A percentile compares a stretch with the other conserved stretches of the same genome.
phyloP scores from a whole-genome alignment of 2,797 vertebrate species.

The Arnoldichthys spilopterus region DNA sequence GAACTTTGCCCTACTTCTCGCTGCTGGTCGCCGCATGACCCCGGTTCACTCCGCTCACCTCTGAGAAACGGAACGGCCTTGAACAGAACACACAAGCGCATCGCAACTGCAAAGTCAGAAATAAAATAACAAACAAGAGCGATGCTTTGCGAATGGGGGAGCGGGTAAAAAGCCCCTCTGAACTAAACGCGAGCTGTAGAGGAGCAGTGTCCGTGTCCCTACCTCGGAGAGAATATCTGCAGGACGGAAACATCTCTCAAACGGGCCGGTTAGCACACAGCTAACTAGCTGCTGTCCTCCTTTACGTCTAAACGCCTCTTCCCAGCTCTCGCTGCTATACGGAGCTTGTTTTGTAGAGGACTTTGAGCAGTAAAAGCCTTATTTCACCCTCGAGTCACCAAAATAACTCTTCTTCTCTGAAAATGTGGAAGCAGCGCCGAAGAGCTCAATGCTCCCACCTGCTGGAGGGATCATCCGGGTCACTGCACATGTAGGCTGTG shows the following conservation, averaged over 20 bases:
- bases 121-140: neutral
- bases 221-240: conserved; percentile 77
- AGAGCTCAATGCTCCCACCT: conserved; percentile 7
- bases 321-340: neutral
- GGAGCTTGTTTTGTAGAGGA: neutral
- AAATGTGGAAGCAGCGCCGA: neutral
- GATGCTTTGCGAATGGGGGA: neutral
- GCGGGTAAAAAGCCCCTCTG: neutral
- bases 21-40: neutral
- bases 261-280: conserved; percentile 12
- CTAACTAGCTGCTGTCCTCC: neutral
- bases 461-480: neutral
- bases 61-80: too few species aligned
- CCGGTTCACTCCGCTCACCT: neutral
- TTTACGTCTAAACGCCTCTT: too few species aligned
- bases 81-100: neutral
- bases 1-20: conserved; percentile 74
- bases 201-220: conserved; percentile 34
- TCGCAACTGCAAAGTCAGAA: too few species aligned
- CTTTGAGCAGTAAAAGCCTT: neutral
- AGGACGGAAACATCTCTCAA: conserved; percentile 76
- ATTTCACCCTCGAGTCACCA: neutral
- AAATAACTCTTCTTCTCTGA: conserved; percentile 2
- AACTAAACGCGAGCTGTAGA: neutral
- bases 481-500: neutral